Evolutionary conservation across 2,797 vertebrate genomes (phyloP), one percentile per base, ranked within the genome.

Genomic region (Xyrichtys novacula): DNA sequence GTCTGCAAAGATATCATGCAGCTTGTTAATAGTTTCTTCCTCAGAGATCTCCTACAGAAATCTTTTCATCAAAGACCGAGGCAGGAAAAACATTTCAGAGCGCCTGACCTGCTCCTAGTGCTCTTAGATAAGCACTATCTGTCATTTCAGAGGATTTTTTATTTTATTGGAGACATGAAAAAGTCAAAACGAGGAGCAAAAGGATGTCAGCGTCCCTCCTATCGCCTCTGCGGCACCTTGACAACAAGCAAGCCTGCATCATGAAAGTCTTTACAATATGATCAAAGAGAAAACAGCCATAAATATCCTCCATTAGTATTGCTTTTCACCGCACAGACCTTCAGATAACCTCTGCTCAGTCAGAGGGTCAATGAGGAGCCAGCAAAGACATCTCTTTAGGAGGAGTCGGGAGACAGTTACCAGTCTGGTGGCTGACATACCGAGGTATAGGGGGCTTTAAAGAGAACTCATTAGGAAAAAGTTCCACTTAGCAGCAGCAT

Each of bases 281-380:
- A 76, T 84, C 59, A 84, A 88, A 76, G 68, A 74, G n/a, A n/a
- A n/a, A 55, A 47, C 72, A 54, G 65, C 49, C 16, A 49, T 58
- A 31, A 80, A 74, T 68, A 25, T 52, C 28, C 36, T 43, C 36
- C 44, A 38, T 43, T 29, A 55, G 36, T 69, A 2, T 23, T 56
- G 46, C 39, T 29, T 68, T 74, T 77, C 42, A 65, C 56, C 31
- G 60, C 55, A 32, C 31, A 50, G 67, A 78, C 71, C 74, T 38
- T 62, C 19, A 50, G n/a, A 65, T 71, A 72, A 69, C 62, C 71
- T 71, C 60, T 53, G 73, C 59, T 73, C 52, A 74, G 42, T 20
- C 17, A 43, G 64, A 14, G 68, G 63, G 70, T 80, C 75, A 76
- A 29, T 49, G 61, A 79, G 31, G 65, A 70, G 61, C 26, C 39